These are phyloP conservation scores for Polypedilum vanderplanki DNA, from an alignment of 1,140 invertebrate species.

Conservation along the genomic window DNA sequence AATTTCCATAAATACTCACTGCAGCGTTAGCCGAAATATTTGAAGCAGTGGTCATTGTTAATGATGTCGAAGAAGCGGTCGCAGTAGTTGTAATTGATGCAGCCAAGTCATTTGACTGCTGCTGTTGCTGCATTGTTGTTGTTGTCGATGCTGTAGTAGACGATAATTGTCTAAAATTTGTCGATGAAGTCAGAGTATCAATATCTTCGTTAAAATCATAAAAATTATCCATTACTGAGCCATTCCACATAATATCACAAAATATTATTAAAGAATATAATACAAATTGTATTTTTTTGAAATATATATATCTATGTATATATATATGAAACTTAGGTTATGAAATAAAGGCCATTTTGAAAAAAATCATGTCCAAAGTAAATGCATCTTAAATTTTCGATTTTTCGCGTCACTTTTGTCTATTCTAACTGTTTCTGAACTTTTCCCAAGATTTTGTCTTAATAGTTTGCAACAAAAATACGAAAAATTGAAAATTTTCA, in stretches of 20 bases:
- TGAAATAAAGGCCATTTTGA: slow-evolving; percentile 18
- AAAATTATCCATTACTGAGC: slow-evolving; percentile 21
- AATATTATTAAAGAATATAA: background rate
- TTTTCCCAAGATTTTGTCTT: background rate
- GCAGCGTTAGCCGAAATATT: background rate
- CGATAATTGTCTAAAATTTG: background rate
- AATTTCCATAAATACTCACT: background rate
- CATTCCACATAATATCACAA: slow-evolving; percentile 6
- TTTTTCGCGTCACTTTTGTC: background rate
- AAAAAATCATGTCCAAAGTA: background rate
- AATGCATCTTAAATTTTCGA: background rate
- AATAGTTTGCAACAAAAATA: background rate
- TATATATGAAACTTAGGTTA: slow-evolving; percentile 19
- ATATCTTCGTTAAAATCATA: slow-evolving; percentile 22
- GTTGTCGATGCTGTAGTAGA: background rate
- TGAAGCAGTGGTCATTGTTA: background rate
- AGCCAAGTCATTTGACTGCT: background rate
- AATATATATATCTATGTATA: background rate
- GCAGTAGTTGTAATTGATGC: background rate
- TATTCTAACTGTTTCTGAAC: background rate
- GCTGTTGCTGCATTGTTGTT: slow-evolving; percentile 24
- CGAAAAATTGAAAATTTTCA: slow-evolving; percentile 29
- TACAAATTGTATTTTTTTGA: background rate
- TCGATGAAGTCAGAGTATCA: background rate
- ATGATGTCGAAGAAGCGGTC: background rate